Conservation (phyloP, 2,797 vertebrate genomes). For the Synaphobranchus kaupii region DNA sequence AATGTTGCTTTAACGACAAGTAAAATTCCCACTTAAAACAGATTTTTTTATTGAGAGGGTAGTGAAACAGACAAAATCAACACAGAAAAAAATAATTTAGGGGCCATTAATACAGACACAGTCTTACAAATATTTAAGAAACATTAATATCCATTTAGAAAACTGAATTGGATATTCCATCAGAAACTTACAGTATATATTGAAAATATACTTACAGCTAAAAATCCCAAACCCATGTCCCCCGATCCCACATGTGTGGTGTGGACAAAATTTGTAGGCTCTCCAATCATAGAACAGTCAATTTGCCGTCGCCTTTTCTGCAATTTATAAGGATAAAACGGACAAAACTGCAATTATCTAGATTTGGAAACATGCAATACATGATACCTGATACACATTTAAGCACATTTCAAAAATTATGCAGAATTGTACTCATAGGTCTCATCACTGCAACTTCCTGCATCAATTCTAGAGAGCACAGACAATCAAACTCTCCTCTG, state of each 20-base stretch:
- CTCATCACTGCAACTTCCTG: background rate
- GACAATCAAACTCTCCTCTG: background rate
- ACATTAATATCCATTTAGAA: background rate
- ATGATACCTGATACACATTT: background rate
- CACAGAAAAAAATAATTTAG: background rate
- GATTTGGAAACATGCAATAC: background rate
- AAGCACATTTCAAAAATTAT: background rate
- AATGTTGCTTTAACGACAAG: background rate
- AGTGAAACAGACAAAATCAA: background rate
- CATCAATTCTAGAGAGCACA: background rate
- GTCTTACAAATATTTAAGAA: background rate
- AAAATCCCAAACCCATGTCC: slow-evolving; percentile 62
- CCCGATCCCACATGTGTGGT: slow-evolving; percentile 74
- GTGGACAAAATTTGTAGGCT: slow-evolving; percentile 79
- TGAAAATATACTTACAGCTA: slow-evolving; percentile 62
- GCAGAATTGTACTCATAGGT: background rate
- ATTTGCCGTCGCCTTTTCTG: slow-evolving; percentile 73
- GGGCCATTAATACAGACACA: background rate
- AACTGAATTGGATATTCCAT: background rate
- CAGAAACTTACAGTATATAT: background rate
- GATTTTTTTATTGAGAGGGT: background rate
- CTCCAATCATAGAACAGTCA: slow-evolving; percentile 77
- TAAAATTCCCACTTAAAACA: background rate
- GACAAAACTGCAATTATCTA: background rate
- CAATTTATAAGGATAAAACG: background rate